Evolutionary conservation across 2,888 invertebrate genomes (phyloP).

Genomic region (Linyphia triangularis): DNA sequence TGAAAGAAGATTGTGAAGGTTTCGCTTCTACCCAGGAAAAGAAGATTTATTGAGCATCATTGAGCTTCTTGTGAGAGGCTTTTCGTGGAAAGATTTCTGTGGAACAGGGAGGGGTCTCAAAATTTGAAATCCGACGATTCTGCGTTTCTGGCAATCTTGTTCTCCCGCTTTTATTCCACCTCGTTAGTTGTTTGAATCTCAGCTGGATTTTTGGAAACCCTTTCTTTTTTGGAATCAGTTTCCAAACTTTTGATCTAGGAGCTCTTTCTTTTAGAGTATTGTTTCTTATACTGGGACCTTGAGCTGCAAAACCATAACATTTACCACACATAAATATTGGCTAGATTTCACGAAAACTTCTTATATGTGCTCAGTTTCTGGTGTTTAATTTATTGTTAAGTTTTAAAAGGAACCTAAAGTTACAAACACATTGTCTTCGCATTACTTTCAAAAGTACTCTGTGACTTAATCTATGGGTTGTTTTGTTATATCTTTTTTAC

Average conservation of each 20-base stretch:
- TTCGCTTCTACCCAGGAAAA: conserved; percentile 14
- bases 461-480: too few relatives aligned
- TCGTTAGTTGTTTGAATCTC: conserved; percentile 41
- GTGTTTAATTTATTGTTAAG: too few relatives aligned
- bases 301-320: background rate
- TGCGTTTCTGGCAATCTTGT: conserved; percentile 60
- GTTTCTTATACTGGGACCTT: too few relatives aligned
- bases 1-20: conserved; percentile 12
- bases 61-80: conserved; percentile 34
- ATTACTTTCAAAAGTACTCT: too few relatives aligned
- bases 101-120: conserved; percentile 8
- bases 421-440: too few relatives aligned
- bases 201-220: conserved; percentile 5
- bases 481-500: too few relatives aligned
- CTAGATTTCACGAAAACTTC: too few relatives aligned
- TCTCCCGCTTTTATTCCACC: conserved; percentile 12
- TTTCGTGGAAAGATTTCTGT: background rate
- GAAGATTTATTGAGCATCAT: conserved; percentile 65
- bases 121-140: conserved; percentile 60
- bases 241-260: too few relatives aligned
- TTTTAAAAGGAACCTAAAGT: too few relatives aligned
- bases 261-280: background rate
- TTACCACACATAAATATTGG: too few relatives aligned
- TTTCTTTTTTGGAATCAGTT: background rate
- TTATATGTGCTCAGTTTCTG: too few relatives aligned